Percentiles rank a stretch among this genome's conserved stretches.
phyloP scores from a whole-genome alignment of 1,140 invertebrate genomes.

The Pomacea maculata region DNA sequence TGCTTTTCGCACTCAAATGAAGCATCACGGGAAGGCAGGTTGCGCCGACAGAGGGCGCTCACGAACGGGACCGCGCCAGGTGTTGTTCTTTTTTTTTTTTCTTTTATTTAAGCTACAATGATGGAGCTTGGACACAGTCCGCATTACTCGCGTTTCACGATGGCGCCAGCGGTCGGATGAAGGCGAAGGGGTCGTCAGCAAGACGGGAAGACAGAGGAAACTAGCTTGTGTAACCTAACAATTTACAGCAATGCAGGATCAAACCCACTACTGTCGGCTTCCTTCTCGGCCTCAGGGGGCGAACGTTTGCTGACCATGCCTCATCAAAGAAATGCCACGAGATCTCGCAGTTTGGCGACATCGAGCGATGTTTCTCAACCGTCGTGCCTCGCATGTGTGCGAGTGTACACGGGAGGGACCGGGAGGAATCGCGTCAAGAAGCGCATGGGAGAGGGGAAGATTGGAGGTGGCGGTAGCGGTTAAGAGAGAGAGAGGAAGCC shows the following conservation, averaged over 20 bases:
- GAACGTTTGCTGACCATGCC: conserved; percentile 1
- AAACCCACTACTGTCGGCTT: background rate
- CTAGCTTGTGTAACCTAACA: conserved; percentile 8
- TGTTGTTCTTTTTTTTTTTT: no score
- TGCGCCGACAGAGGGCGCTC: no score
- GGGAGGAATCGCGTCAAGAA: background rate
- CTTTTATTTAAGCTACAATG: no score
- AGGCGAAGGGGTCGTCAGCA: background rate
- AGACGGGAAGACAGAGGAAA: conserved; percentile 6
- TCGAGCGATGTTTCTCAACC: background rate
- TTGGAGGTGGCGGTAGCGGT: no score
- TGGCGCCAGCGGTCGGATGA: background rate
- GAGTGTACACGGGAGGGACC: conserved; percentile 12
- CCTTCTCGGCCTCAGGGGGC: background rate
- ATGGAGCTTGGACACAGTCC: no score
- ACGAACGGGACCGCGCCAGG: no score
- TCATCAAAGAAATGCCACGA: conserved; percentile 16
- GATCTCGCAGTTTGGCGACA: conserved; percentile 17
- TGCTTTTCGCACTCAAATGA: no score
- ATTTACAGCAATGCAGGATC: conserved; percentile 3
- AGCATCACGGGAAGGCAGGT: no score
- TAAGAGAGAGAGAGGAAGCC: background rate
- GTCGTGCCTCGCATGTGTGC: background rate
- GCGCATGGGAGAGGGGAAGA: no score
- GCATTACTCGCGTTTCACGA: no score